Evolutionary conservation across 2,888 invertebrate genomes (phyloP).

Genomic region (Athripsodes cinereus): DNA sequence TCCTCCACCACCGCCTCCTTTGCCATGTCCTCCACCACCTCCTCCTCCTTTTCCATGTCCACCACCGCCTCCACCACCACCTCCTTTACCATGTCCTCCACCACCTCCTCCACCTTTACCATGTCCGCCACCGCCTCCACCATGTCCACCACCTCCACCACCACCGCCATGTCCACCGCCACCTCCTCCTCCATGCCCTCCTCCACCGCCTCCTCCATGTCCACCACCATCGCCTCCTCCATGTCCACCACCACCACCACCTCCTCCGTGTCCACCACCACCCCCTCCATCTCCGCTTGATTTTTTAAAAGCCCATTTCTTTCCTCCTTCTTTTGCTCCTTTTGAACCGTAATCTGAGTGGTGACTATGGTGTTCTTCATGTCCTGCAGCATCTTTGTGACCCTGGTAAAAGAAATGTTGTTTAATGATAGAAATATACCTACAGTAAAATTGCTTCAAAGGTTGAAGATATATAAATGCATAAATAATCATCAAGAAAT

Average conservation of each 20-base stretch:
- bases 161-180: conserved; percentile 30
- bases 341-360: conserved; percentile 15
- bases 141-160: conserved; percentile 32
- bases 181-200: conserved; percentile 5
- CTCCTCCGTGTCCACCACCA: conserved; percentile 16
- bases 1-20: background rate
- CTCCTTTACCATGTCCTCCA: background rate
- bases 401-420: conserved; percentile 36
- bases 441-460: no score
- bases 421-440: conserved; percentile 6
- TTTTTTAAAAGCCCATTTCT: conserved; percentile 55
- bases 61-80: background rate
- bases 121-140: conserved; percentile 1
- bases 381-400: conserved; percentile 40
- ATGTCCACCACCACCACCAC: conserved; percentile 3
- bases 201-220: conserved; percentile 30
- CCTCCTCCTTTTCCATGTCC: background rate
- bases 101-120: background rate
- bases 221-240: conserved; percentile 12
- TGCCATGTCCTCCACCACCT: background rate
- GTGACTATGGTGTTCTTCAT: conserved; percentile 11
- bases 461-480: no score
- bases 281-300: conserved; percentile 31
- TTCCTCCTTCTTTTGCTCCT: conserved; percentile 34
- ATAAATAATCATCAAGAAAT: no score